Evolutionary conservation across 2,888 invertebrate species (phyloP), one percentile per base, ranked within the genome.

Genomic region (Pheosia gnoma): DNA sequence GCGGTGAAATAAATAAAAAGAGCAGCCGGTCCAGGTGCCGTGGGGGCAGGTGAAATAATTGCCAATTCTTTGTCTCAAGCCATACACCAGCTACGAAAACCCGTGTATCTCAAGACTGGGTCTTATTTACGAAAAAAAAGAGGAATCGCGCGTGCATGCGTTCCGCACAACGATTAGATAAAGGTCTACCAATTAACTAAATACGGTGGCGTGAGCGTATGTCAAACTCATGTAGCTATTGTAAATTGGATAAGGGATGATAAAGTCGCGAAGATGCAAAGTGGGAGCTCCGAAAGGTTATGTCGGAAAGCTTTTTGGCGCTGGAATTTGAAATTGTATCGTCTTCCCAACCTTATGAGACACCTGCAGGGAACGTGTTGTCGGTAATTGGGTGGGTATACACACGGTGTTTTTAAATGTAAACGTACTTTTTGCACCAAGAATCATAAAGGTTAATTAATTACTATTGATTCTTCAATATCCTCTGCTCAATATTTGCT

Each of bases 21-120:
- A 89, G 81, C 89, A 90, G 86, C 89, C 89, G 89, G 88, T 78
- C 89, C 93, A 93, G 93, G 87, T 92, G 93, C 86, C 82, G 83
- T 79, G 85, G 84, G 84, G 87, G 91, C 93, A 93, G 93, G 93
- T 93, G 93, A 88, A 93, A 89, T 93, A 91, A 93, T 92, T 92
- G 92, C 87, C 93, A 87, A 93, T 90, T 91, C 93, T 93, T 93
- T 93, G 93, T 93, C 91, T 92, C 89, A 87, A 81, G 76, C 82
- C 82, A 83, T 83, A 81, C 83, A 80, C 82, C 81, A 83, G 78
- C 84, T 80, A 85, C 86, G 87, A 85, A 85, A 88, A 83, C 86
- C 83, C 84, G 82, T 83, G 85, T 85, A 83, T 84, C 82, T 85
- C 77, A 77, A 80, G 78, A 25, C 75, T 79, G 69, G 81, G 85